Conservation (phyloP, 2,113 vertebrate species). For the Stigmatopora nigra region DNA sequence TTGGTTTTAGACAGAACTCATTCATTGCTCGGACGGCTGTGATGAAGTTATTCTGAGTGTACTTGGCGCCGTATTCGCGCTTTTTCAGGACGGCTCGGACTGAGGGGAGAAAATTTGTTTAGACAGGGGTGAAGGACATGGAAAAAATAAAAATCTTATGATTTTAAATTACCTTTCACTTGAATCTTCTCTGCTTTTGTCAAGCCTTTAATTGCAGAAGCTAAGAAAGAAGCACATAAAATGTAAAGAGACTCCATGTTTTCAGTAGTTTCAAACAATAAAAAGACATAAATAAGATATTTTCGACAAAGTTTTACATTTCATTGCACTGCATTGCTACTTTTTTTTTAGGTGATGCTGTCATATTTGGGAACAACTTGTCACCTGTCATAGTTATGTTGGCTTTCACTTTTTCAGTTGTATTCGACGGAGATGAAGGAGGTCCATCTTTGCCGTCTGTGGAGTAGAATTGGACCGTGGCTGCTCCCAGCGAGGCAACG, state of each 20-base stretch:
- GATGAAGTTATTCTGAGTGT: conserved; percentile 98
- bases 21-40: conserved; percentile 97
- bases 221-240: conserved; percentile 12
- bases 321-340: not conserved
- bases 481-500: conserved; percentile 60
- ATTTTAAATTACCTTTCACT: conserved; percentile 69
- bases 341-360: not conserved
- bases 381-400: conserved; percentile 41
- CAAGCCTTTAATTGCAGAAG: conserved; percentile 29
- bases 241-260: not conserved
- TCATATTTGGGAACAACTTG: not conserved
- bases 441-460: conserved; percentile 64
- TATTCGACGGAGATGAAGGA: conserved; percentile 35
- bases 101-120: conserved; percentile 33
- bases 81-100: conserved; percentile 97
- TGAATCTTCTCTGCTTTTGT: conserved; percentile 66
- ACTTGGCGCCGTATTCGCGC: conserved; percentile 91
- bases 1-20: conserved; percentile 97
- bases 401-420: conserved; percentile 32
- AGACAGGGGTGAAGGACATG: not conserved
- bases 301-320: not conserved
- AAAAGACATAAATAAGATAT: not conserved
- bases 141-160: not conserved
- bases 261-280: not conserved
- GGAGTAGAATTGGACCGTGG: conserved; percentile 77